phyloP scores from a whole-genome alignment of 2,888 invertebrate genomes.

The Harpagoxenus sublaevis region DNA sequence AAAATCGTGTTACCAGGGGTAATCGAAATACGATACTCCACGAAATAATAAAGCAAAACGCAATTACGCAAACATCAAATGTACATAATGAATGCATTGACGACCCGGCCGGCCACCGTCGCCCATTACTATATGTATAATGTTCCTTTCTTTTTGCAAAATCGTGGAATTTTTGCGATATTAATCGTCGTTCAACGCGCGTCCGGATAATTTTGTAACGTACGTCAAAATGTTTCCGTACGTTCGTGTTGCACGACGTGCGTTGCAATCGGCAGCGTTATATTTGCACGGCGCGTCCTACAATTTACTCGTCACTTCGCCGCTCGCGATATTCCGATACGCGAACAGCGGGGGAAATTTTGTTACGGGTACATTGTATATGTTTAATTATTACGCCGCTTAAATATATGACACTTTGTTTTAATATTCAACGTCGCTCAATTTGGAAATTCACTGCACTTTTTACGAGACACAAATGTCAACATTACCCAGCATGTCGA shows the following conservation, averaged over 20 bases:
- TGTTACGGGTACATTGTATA: constrained; percentile 29
- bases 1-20: constrained; percentile 33
- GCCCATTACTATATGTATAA: no score
- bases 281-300: constrained; percentile 30
- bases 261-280: constrained; percentile 31
- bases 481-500: not conserved
- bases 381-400: constrained; percentile 38
- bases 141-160: not conserved
- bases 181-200: constrained; percentile 24
- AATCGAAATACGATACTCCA: constrained; percentile 53
- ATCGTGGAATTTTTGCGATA: constrained; percentile 11
- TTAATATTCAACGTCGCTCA: constrained; percentile 33
- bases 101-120: not conserved
- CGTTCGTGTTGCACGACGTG: not conserved
- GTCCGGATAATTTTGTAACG: constrained; percentile 39
- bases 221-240: constrained; percentile 36
- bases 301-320: constrained; percentile 40
- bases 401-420: constrained; percentile 47
- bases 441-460: constrained; percentile 27
- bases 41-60: constrained; percentile 42
- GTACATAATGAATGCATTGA: constrained; percentile 31
- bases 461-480: constrained; percentile 9
- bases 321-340: constrained; percentile 1
- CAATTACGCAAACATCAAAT: constrained; percentile 54
- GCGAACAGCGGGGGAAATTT: constrained; percentile 11